Evolutionary conservation across 2,797 vertebrate genomes (phyloP).

Genomic region (Rhinella marina): DNA sequence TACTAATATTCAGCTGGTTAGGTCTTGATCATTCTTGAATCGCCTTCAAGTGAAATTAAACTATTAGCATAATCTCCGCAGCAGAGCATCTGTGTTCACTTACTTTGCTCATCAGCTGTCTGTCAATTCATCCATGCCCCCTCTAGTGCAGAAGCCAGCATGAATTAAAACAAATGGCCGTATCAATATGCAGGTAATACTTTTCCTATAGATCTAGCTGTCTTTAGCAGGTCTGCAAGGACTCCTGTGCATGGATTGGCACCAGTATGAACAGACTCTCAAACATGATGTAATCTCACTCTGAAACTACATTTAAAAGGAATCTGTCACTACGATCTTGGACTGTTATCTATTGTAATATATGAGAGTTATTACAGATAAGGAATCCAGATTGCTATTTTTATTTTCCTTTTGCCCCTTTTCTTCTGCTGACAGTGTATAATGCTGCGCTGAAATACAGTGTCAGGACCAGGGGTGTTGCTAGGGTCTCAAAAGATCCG

Average conservation of each 20-base stretch:
- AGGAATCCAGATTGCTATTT: no score
- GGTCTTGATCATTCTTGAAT: neutral
- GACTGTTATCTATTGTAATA: no score
- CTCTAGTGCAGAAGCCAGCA: neutral
- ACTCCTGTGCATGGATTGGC: neutral
- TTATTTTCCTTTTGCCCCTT: no score
- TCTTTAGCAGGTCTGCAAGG: neutral
- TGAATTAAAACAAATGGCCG: neutral
- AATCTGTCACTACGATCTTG: no score
- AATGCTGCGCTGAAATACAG: no score
- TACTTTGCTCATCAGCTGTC: neutral
- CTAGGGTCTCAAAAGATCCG: no score
- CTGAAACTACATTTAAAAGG: no score
- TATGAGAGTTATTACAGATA: no score
- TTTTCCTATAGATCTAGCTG: neutral
- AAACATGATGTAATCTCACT: neutral
- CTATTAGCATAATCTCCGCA: neutral
- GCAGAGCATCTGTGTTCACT: slow-evolving; percentile 17
- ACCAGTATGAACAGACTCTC: neutral
- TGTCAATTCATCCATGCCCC: neutral
- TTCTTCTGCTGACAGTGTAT: no score
- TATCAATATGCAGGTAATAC: neutral
- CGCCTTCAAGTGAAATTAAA: slow-evolving; percentile 2
- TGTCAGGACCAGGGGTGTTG: no score
- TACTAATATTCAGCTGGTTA: neutral